Evolutionary conservation across 1,140 invertebrate genomes (phyloP).

Genomic region (Ptiloglossa arizonensis): DNA sequence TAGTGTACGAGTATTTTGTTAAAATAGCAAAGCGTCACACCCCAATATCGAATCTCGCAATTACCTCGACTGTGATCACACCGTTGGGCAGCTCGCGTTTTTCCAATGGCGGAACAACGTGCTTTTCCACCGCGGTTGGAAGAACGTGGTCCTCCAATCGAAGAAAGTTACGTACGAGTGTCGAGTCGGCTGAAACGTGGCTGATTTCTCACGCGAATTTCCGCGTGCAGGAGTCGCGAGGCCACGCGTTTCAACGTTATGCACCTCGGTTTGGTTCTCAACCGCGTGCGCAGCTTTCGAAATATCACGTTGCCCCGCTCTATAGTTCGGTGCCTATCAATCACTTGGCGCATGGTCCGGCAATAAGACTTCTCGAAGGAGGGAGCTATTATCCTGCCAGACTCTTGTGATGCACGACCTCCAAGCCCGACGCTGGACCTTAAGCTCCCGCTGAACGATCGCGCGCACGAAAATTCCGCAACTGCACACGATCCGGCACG

Average conservation of each 20-base stretch:
- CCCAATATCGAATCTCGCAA: no score
- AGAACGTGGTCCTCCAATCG: background rate
- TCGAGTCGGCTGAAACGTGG: conserved; percentile 31
- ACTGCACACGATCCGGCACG: conserved; percentile 37
- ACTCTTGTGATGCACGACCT: conserved; percentile 79
- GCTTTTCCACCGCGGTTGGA: background rate
- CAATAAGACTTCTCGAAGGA: conserved; percentile 72
- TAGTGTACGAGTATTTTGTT: no score
- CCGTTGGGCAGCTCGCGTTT: no score
- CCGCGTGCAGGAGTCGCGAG: conserved; percentile 40
- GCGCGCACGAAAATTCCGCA: conserved; percentile 63
- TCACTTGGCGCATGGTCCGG: conserved; percentile 75
- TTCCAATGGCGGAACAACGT: background rate
- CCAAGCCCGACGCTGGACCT: conserved; percentile 70
- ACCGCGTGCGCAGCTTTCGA: conserved; percentile 56
- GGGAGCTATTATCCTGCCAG: conserved; percentile 79
- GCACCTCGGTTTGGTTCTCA: conserved; percentile 9
- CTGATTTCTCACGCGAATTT: conserved; percentile 63
- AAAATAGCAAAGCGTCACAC: no score
- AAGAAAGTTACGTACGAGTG: conserved; percentile 18
- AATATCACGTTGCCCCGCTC: conserved; percentile 62
- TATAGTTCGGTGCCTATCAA: conserved; percentile 76
- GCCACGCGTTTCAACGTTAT: conserved; percentile 16
- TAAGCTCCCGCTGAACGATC: conserved; percentile 52
- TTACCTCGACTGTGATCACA: no score